Percentiles rank a stretch among this genome's conserved stretches.
These are phyloP conservation scores for Neria commutata DNA, from an alignment of 2,888 invertebrate genomes.

Conservation along the genomic window DNA sequence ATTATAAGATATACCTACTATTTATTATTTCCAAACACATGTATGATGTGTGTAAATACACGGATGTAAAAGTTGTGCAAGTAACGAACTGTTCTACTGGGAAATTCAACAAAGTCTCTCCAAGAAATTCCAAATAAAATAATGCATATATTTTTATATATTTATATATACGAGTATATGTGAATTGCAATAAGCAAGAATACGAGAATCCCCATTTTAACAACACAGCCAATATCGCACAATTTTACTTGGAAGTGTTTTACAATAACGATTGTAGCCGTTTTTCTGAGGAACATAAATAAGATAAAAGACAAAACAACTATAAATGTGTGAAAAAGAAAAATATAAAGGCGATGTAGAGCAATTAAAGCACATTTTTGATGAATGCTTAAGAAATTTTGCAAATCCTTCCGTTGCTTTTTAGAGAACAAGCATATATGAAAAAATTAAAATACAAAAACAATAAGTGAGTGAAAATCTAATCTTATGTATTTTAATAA, in stretches of 20 bases:
- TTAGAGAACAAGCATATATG: too few relatives aligned
- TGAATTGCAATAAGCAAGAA: not conserved
- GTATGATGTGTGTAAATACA: too few relatives aligned
- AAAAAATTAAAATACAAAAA: too few relatives aligned
- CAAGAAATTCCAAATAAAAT: not conserved
- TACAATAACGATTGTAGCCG: not conserved
- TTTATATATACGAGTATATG: not conserved
- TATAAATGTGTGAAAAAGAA: conserved; percentile 32
- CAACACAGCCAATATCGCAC: conserved; percentile 7
- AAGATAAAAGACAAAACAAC: too few relatives aligned
- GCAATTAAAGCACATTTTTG: not conserved
- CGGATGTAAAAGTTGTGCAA: not conserved
- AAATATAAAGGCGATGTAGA: not conserved
- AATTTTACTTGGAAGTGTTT: too few relatives aligned
- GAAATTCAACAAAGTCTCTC: not conserved
- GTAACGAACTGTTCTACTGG: not conserved
- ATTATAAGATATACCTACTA: not conserved
- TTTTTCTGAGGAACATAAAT: too few relatives aligned
- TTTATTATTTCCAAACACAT: conserved; percentile 14
- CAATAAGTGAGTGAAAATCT: conserved; percentile 37
- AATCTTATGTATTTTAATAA: conserved; percentile 28
- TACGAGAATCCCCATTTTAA: not conserved
- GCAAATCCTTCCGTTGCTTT: conserved; percentile 44
- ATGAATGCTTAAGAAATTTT: conserved; percentile 25
- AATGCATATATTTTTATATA: conserved; percentile 4